These are phyloP conservation scores for Papilio helenus DNA, from an alignment of 1,140 invertebrate species.

Conservation along the genomic window DNA sequence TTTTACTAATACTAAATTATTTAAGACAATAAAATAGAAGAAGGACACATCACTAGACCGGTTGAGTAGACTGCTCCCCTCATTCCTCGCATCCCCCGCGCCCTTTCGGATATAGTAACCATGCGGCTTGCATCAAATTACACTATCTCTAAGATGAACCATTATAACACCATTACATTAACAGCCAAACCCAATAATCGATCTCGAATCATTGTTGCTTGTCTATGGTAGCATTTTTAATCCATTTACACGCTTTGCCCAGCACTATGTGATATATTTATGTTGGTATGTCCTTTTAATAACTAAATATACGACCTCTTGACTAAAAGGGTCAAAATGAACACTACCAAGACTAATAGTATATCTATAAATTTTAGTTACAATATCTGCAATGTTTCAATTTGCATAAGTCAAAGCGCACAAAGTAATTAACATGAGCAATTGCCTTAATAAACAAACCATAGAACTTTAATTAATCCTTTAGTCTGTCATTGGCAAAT, in stretches of 20 bases:
- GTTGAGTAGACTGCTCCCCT: conserved; percentile 59
- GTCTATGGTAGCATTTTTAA: not conserved
- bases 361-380: conserved; percentile 11
- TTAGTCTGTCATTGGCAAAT: not conserved
- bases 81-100: conserved; percentile 49
- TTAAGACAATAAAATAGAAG: conserved; percentile 18
- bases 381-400: conserved; percentile 3
- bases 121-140: conserved; percentile 52
- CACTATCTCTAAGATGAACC: conserved; percentile 42
- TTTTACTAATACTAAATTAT: not conserved
- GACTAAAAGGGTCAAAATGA: not conserved
- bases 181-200: not conserved
- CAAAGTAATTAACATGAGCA: not conserved
- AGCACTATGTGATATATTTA: not conserved
- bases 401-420: conserved; percentile 23
- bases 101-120: conserved; percentile 46
- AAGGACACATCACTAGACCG: conserved; percentile 72
- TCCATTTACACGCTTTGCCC: no score
- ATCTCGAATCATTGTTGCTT: not conserved
- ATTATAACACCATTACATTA: not conserved
- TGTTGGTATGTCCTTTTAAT: not conserved
- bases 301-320: not conserved
- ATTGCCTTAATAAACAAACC: conserved; percentile 11
- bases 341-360: not conserved
- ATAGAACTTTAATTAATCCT: not conserved